phyloP scores from a whole-genome alignment of 2,113 vertebrate species.

The Chionodraco myersi region DNA sequence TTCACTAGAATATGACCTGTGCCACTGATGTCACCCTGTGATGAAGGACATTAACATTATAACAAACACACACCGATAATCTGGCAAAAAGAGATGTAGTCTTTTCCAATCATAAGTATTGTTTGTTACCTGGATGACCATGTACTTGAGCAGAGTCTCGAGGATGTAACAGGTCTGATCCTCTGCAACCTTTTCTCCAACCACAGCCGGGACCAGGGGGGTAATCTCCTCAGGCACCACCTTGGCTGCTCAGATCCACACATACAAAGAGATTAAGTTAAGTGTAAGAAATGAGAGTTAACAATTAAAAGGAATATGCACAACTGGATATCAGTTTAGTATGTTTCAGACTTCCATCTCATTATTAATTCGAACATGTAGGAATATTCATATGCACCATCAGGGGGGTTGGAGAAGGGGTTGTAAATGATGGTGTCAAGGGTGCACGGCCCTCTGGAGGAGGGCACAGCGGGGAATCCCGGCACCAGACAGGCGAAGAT shows the following conservation, averaged over 20 bases:
- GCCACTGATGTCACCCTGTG: background rate
- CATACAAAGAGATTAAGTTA: slow-evolving; percentile 5
- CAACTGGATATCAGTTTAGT: background rate
- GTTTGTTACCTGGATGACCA: slow-evolving; percentile 93
- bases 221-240: slow-evolving; percentile 95
- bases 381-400: slow-evolving; percentile 82
- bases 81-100: no score
- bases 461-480: slow-evolving; percentile 92
- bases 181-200: slow-evolving; percentile 92
- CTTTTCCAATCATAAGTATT: background rate
- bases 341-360: background rate
- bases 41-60: background rate
- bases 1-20: background rate
- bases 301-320: background rate
- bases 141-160: slow-evolving; percentile 93
- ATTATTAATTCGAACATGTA: background rate
- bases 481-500: slow-evolving; percentile 97
- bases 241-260: slow-evolving; percentile 85
- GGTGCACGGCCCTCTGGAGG: slow-evolving; percentile 91
- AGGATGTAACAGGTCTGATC: slow-evolving; percentile 96
- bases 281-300: background rate
- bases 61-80: background rate
- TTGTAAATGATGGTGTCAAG: slow-evolving; percentile 94
- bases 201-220: slow-evolving; percentile 90
- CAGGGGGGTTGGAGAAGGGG: slow-evolving; percentile 84